Evolutionary conservation across 2,888 invertebrate species (phyloP).

Genomic region (Drosophila robusta): DNA sequence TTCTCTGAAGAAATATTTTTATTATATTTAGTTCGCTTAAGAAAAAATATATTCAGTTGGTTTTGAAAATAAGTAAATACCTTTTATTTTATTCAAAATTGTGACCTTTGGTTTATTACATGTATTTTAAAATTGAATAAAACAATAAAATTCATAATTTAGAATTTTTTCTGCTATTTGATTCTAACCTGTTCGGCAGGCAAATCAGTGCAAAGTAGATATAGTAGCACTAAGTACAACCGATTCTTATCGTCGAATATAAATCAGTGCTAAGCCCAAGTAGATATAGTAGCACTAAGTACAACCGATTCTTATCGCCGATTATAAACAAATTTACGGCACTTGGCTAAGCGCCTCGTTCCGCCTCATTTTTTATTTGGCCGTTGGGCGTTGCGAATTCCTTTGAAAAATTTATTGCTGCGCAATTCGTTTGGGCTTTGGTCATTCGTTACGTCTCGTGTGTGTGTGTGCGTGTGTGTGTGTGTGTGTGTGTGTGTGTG

Average conservation of each 20-base stretch:
- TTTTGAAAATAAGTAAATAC: no score
- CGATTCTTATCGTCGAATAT: slow-evolving; percentile 12
- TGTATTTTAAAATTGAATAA: no score
- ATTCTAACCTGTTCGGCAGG: background rate
- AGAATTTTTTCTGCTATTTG: no score
- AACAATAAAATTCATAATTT: no score
- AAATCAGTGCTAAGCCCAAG: slow-evolving; percentile 8
- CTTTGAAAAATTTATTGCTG: slow-evolving; percentile 66
- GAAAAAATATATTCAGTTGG: no score
- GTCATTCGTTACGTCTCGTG: slow-evolving; percentile 50
- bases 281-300: no score
- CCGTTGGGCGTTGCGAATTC: slow-evolving; percentile 69
- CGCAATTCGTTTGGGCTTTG: slow-evolving; percentile 72
- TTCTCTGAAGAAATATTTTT: no score
- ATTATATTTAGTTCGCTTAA: no score
- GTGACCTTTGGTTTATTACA: no score
- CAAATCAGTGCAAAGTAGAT: slow-evolving; percentile 2
- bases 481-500: slow-evolving; percentile 10
- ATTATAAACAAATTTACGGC: slow-evolving; percentile 32
- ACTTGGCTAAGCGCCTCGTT: slow-evolving; percentile 35
- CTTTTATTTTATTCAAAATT: no score
- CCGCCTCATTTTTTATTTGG: slow-evolving; percentile 44
- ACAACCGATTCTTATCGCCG: slow-evolving; percentile 10
- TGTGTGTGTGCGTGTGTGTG: background rate
- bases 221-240: background rate